Evolutionary conservation across 2,888 invertebrate genomes (phyloP).

Genomic region (Lypha dubia): DNA sequence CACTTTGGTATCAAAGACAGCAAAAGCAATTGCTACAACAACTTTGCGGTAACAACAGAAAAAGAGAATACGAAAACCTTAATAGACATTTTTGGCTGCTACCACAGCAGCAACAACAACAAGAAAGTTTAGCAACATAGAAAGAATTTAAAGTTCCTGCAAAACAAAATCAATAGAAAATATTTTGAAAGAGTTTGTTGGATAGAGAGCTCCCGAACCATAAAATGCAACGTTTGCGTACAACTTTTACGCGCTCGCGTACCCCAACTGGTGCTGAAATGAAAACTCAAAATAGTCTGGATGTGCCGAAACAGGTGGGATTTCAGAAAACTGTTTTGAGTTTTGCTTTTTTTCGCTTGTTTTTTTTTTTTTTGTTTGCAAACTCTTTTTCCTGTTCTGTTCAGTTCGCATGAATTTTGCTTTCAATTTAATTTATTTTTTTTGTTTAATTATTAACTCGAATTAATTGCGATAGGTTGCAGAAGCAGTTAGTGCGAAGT

Average conservation of each 20-base stretch:
- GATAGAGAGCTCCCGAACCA: background rate
- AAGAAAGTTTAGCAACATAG: slow-evolving; percentile 3
- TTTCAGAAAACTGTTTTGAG: background rate
- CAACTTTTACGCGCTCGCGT: slow-evolving; percentile 93
- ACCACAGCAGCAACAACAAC: too few relatives aligned
- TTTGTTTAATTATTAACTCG: too few relatives aligned
- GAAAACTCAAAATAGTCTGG: slow-evolving; percentile 95
- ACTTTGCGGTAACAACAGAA: slow-evolving; percentile 46
- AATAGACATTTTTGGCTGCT: background rate
- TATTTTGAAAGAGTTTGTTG: background rate
- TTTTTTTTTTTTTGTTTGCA: background rate
- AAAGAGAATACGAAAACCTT: background rate
- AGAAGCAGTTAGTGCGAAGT: too few relatives aligned
- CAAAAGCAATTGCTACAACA: slow-evolving; percentile 11
- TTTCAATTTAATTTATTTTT: too few relatives aligned
- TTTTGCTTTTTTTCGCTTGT: background rate
- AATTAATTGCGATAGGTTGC: too few relatives aligned
- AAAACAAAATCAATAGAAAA: background rate
- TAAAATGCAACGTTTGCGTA: slow-evolving; percentile 86
- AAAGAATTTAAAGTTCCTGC: slow-evolving; percentile 8
- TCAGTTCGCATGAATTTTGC: background rate
- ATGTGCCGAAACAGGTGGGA: slow-evolving; percentile 92
- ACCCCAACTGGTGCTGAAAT: slow-evolving; percentile 95
- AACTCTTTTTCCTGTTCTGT: background rate
- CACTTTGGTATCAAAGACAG: background rate